These are phyloP conservation scores for Rhagonycha lutea DNA, from an alignment of 2,888 invertebrate species.

Conservation along the genomic window DNA sequence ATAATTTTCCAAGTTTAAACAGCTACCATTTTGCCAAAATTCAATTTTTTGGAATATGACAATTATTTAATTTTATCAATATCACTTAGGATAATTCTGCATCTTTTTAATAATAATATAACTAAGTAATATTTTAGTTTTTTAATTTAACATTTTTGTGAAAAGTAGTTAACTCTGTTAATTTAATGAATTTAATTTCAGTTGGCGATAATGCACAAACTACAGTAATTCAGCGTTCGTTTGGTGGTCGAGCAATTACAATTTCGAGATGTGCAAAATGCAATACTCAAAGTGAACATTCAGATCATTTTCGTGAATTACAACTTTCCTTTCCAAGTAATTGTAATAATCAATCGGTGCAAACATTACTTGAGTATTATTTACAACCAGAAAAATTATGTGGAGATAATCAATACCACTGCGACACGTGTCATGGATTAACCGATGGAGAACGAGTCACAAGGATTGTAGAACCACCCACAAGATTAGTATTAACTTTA, in stretches of 20 bases:
- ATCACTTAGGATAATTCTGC: no score
- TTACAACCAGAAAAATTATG: constrained; percentile 76
- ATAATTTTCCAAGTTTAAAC: no score
- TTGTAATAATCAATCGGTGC: constrained; percentile 66
- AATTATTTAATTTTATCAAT: no score
- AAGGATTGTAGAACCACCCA: constrained; percentile 72
- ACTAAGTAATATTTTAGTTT: no score
- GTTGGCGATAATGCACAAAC: constrained; percentile 17
- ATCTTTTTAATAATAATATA: no score
- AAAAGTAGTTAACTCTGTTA: neutral
- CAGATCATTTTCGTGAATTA: constrained; percentile 80
- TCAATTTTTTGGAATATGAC: no score
- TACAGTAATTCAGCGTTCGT: constrained; percentile 69
- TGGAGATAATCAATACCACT: constrained; percentile 83
- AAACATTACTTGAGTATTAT: constrained; percentile 77
- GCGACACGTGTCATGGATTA: constrained; percentile 73
- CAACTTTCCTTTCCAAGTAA: constrained; percentile 72
- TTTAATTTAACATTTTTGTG: neutral
- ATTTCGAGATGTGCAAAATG: constrained; percentile 77
- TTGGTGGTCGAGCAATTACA: constrained; percentile 77
- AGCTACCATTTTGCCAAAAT: no score
- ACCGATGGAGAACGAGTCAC: constrained; percentile 78
- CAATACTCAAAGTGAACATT: constrained; percentile 70
- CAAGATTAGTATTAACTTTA: constrained; percentile 77
- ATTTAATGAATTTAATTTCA: neutral